Base-by-base conservation (phyloP, 2,797 vertebrate genomes). In the Gymnoscopelus braueri region DNA sequence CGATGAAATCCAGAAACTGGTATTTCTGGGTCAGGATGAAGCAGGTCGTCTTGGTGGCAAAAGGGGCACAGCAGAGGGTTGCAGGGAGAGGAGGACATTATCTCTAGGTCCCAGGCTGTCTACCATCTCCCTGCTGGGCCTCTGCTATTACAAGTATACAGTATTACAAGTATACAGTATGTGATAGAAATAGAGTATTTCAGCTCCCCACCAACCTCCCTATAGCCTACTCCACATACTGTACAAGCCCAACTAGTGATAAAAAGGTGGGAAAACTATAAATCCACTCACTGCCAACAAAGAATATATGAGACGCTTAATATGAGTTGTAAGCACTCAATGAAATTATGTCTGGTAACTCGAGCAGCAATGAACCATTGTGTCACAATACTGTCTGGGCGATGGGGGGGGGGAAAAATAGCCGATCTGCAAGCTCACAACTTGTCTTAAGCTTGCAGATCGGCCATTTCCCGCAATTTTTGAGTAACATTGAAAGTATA, bases 41-140 rank as follows among this genome's bases (percentile, higher is more conserved):
- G 39, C 39, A 44, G 24, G 29, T 66, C 67, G 66, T 63, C 71
- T 56, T 78, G 68, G 71, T 79, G 65, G 57, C 61, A 74, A 69
- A 50, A 73, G 66, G 72, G 78, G 73, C 65, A 67, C 71, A 14
- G 15, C 35, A 50, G 52, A 48, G 70, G 67, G 39, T 24, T 23
- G 64, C 63, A 68, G 60, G 71, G 72, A 72, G 75, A 55, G 32
- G 19, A 1, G 60, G 65, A 24, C 69, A 61, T 88, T 94, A 94
- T 93, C 93, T 93, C 55, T 3, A 1, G 32, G 15, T 59, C 52
- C 77, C 93, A 93, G 89, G 63, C 82, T 52, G 72, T 58, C 58
- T 63, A 49, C 7, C 70, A 15, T 76, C 65, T 80, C 75, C 76
- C 80, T 65, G 39, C 52, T 11, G 69, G 84, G 86, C 84, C 88